Conservation (phyloP, 2,797 vertebrate species). For the Buphagus erythrorhynchus region DNA sequence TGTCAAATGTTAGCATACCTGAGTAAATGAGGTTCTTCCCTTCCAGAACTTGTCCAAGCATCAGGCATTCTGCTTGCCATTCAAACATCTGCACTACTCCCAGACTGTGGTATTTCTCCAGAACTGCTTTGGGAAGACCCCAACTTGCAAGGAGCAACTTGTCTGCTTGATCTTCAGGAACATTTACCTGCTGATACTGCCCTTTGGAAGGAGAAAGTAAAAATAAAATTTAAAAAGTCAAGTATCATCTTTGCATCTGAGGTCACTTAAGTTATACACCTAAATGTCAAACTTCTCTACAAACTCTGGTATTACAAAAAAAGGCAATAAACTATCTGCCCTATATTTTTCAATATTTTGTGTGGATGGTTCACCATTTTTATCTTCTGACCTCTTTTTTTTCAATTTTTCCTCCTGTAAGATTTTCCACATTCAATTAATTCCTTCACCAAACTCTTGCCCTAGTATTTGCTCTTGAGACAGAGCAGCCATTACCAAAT, state of each 20-base stretch:
- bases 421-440: background rate
- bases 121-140: slow-evolving; percentile 89
- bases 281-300: background rate
- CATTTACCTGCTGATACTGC: slow-evolving; percentile 73
- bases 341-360: background rate
- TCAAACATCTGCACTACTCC: slow-evolving; percentile 93
- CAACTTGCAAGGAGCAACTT: slow-evolving; percentile 90
- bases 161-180: slow-evolving; percentile 82
- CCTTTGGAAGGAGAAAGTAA: slow-evolving; percentile 71
- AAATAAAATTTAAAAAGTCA: background rate
- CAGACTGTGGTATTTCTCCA: slow-evolving; percentile 88
- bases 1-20: slow-evolving; percentile 76
- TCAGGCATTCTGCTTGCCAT: slow-evolving; percentile 97
- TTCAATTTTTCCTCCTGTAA: background rate
- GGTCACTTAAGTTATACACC: background rate
- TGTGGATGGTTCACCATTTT: background rate
- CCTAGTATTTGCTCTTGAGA: background rate
- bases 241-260: slow-evolving; percentile 26
- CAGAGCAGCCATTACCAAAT: background rate
- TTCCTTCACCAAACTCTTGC: background rate
- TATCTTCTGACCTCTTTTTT: background rate
- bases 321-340: background rate
- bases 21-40: slow-evolving; percentile 95
- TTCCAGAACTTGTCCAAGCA: slow-evolving; percentile 87
- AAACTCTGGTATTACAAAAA: background rate